A percentile compares a stretch with the other conserved stretches of the same genome.
These are phyloP conservation scores for Phyllostomus discolor DNA, from an alignment of 2,113 vertebrate genomes.

Conservation along the genomic window DNA sequence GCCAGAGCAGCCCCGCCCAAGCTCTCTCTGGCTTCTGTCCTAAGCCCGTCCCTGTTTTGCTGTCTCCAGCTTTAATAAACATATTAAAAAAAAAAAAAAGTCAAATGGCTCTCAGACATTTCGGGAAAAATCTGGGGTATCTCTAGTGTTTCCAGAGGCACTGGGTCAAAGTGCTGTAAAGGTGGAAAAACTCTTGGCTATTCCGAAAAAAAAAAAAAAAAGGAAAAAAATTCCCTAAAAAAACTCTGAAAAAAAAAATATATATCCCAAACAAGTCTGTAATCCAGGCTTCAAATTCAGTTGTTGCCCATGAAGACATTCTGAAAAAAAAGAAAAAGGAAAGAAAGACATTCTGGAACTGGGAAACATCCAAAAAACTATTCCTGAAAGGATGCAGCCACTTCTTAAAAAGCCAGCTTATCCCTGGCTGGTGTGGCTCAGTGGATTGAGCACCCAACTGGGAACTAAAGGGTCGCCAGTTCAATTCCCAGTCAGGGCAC, in stretches of 20 bases:
- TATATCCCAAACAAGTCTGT: neutral
- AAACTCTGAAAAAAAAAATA: neutral
- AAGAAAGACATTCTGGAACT: no score
- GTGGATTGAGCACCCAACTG: no score
- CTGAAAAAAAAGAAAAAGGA: neutral
- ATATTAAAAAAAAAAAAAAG: no score
- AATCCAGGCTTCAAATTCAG: neutral
- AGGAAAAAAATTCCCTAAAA: neutral
- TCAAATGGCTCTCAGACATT: no score
- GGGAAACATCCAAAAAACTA: neutral
- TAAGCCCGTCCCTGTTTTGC: no score
- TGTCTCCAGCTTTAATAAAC: no score
- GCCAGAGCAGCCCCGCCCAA: no score
- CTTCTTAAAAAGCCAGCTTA: neutral
- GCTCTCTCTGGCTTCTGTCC: no score
- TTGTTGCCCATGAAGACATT: neutral
- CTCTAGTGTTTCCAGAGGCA: neutral
- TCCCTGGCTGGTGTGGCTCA: no score
- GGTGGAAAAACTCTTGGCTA: neutral
- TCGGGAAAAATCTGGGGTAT: neutral
- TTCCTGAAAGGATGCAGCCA: neutral
- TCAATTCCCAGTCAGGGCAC: no score
- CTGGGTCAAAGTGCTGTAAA: neutral
- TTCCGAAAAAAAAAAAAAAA: neutral
- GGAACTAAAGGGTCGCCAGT: no score